phyloP scores from a whole-genome alignment of 92 coral and sea anemone genomes.

The Epizoanthus stellaris region DNA sequence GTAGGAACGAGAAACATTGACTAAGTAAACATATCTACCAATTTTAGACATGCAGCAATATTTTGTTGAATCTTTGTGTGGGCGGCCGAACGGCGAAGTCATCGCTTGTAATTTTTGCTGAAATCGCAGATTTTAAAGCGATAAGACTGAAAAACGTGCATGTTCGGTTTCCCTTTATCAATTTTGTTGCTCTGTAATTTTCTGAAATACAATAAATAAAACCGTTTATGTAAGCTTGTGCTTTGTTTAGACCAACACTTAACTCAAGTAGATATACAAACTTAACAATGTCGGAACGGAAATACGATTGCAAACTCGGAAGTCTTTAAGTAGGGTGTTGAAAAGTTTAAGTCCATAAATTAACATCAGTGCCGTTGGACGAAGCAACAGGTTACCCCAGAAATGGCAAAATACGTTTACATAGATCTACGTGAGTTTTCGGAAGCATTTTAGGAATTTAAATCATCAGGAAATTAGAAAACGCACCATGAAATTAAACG shows the following conservation, averaged over 20 bases:
- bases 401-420: conserved; percentile 1
- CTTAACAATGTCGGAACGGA: conserved; percentile 26
- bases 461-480: neutral
- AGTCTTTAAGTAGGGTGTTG: conserved; percentile 35
- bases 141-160: conserved; percentile 22
- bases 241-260: conserved; percentile 17
- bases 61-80: conserved; percentile 3
- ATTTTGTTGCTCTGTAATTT: neutral
- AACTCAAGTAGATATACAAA: conserved; percentile 29
- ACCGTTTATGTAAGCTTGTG: neutral
- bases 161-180: conserved; percentile 12
- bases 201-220: neutral
- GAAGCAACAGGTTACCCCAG: conserved; percentile 8
- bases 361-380: conserved; percentile 14
- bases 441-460: neutral
- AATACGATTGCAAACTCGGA: conserved; percentile 15
- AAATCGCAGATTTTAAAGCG: conserved; percentile 2
- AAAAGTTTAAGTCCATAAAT: conserved; percentile 29
- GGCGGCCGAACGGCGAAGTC: neutral
- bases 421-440: neutral
- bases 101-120: conserved; percentile 5
- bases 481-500: neutral
- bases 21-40: neutral
- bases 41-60: neutral
- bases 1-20: too few relatives aligned